Evolutionary conservation across 2,797 vertebrate genomes (phyloP).

Genomic region (Gobio occitaniae): DNA sequence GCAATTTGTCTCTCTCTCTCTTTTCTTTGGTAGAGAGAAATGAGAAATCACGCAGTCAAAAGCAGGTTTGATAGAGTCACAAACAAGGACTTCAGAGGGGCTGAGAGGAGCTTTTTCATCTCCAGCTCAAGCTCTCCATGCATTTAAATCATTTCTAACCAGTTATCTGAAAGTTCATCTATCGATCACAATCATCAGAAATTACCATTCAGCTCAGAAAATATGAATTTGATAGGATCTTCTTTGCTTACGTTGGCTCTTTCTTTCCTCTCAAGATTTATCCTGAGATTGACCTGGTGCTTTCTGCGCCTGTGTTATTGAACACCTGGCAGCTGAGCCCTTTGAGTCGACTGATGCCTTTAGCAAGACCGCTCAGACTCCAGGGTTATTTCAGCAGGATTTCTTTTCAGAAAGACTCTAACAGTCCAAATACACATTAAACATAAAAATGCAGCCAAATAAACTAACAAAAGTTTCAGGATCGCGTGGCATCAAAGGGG

Average conservation of each 20-base stretch:
- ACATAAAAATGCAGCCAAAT: conserved; percentile 81
- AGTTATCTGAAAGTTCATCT: conserved; percentile 64
- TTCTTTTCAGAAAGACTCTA: conserved; percentile 72
- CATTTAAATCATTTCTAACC: conserved; percentile 63
- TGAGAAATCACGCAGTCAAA: conserved; percentile 50
- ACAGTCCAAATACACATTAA: conserved; percentile 79
- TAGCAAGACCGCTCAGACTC: conserved; percentile 75
- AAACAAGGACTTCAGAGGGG: conserved; percentile 50
- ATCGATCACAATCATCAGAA: conserved; percentile 61
- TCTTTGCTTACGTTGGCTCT: conserved; percentile 64
- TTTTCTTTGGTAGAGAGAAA: conserved; percentile 39
- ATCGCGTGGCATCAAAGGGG: conserved; percentile 81
- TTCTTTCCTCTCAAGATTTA: conserved; percentile 67
- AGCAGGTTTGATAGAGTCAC: conserved; percentile 55
- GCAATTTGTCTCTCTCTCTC: conserved; percentile 6
- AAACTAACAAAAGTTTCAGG: conserved; percentile 80
- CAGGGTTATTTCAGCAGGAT: conserved; percentile 80
- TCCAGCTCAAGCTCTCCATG: conserved; percentile 51
- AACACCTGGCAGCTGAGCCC: conserved; percentile 76
- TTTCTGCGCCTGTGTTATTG: conserved; percentile 73
- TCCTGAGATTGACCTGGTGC: conserved; percentile 74
- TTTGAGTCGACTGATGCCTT: conserved; percentile 78
- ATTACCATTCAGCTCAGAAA: conserved; percentile 70
- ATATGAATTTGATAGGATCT: conserved; percentile 66
- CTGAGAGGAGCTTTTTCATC: conserved; percentile 52